A percentile compares a stretch with the other conserved stretches of the same genome.
Evolutionary conservation across 1,140 invertebrate genomes (phyloP).

Genomic region (Papilio aristodemus): DNA sequence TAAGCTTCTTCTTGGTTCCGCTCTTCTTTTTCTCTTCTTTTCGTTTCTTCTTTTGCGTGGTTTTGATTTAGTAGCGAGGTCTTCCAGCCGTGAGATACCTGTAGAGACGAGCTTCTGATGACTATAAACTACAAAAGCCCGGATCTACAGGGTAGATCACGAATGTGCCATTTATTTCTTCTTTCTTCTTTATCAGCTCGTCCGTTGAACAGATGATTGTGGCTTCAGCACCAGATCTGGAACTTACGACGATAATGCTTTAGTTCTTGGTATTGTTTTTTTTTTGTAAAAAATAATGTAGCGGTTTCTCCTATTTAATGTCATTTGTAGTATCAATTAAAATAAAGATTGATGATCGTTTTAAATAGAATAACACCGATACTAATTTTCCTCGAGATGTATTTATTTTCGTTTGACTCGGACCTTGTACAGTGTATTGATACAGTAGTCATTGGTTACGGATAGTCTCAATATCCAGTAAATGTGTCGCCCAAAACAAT

Average conservation of each 20-base stretch:
- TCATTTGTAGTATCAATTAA: too few species aligned
- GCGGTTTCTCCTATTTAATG: too few species aligned
- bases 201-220: background rate
- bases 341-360: too few species aligned
- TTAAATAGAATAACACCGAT: too few species aligned
- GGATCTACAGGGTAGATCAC: conserved; percentile 99
- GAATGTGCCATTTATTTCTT: conserved; percentile 81
- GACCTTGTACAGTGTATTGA: too few species aligned
- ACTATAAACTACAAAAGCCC: conserved; percentile 97
- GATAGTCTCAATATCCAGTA: too few species aligned
- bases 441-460: too few species aligned
- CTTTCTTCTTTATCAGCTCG: conserved; percentile 41
- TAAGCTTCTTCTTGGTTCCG: conserved; percentile 13
- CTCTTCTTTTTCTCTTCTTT: conserved; percentile 30
- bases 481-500: too few species aligned
- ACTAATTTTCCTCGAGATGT: too few species aligned
- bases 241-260: background rate
- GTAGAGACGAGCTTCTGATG: conserved; percentile 99
- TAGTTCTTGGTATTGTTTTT: background rate
- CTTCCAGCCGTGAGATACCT: conserved; percentile 98
- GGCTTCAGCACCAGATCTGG: background rate
- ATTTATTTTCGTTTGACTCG: too few species aligned
- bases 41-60: conserved; percentile 30
- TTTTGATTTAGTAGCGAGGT: conserved; percentile 73
- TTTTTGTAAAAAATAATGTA: too few species aligned